Evolutionary conservation across 2,113 vertebrate species (phyloP).

Genomic region (Macrotus californicus): DNA sequence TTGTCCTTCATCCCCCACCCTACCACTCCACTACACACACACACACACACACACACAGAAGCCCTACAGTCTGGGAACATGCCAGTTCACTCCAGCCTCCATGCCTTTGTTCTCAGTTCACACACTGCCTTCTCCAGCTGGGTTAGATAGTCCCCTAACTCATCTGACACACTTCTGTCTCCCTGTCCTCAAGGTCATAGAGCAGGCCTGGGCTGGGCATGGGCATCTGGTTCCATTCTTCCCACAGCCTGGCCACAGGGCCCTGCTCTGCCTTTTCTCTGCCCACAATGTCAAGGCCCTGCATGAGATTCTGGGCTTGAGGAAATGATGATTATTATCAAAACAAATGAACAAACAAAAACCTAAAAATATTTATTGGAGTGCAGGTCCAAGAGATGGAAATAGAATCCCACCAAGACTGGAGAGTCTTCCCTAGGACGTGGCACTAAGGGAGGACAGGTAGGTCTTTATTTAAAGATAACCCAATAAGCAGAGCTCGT

Average conservation of each 20-base stretch:
- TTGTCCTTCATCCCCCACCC: rapidly evolving
- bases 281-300: not conserved
- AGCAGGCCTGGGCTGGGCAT: not conserved
- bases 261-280: not conserved
- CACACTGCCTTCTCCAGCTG: not conserved
- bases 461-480: too few relatives aligned
- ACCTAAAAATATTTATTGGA: too few relatives aligned
- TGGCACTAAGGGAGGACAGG: not conserved
- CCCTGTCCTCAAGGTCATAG: not conserved
- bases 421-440: not conserved
- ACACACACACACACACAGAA: not conserved
- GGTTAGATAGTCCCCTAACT: not conserved
- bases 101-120: not conserved
- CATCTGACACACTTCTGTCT: not conserved
- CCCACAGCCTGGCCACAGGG: not conserved
- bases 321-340: not conserved
- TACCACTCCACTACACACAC: not conserved
- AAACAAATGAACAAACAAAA: too few relatives aligned
- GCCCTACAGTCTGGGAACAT: not conserved
- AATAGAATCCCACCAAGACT: not conserved
- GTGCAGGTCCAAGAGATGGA: not conserved
- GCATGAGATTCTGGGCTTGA: not conserved
- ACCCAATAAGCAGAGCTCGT: not conserved
- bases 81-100: not conserved
- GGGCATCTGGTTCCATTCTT: rapidly evolving